Conservation (phyloP, 1,140 invertebrate species). For the Helicoverpa zea region DNA sequence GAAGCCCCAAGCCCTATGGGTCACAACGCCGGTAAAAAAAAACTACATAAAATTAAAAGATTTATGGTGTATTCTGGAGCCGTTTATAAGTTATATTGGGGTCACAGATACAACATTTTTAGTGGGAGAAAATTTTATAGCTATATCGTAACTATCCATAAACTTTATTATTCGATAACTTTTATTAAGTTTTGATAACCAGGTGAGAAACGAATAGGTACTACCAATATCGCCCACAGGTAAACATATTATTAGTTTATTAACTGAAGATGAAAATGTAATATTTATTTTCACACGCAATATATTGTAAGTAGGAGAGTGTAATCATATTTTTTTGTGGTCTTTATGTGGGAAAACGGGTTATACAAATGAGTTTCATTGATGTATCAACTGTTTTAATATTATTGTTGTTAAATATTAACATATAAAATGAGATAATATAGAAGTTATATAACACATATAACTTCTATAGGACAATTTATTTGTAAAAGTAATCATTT, state of each 20-base stretch:
- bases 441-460: no score
- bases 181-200: conserved; percentile 4
- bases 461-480: no score
- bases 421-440: no score
- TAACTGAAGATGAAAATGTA: not conserved
- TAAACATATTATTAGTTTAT: not conserved
- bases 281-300: conserved; percentile 6
- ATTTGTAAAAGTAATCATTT: no score
- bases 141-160: not conserved
- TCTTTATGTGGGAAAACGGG: not conserved
- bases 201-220: not conserved
- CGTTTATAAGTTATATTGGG: no score
- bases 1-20: no score
- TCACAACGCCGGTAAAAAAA: no score
- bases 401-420: not conserved
- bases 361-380: not conserved
- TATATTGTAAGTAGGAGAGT: not conserved
- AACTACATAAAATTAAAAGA: no score
- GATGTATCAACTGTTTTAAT: not conserved
- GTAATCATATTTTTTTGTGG: not conserved
- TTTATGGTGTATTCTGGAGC: no score
- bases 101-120: no score
- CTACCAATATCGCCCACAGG: conserved; percentile 13
- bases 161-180: not conserved
- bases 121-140: conserved; percentile 12